Evolutionary conservation across 2,797 vertebrate species (phyloP).

Genomic region (Crypturellus tataupa): DNA sequence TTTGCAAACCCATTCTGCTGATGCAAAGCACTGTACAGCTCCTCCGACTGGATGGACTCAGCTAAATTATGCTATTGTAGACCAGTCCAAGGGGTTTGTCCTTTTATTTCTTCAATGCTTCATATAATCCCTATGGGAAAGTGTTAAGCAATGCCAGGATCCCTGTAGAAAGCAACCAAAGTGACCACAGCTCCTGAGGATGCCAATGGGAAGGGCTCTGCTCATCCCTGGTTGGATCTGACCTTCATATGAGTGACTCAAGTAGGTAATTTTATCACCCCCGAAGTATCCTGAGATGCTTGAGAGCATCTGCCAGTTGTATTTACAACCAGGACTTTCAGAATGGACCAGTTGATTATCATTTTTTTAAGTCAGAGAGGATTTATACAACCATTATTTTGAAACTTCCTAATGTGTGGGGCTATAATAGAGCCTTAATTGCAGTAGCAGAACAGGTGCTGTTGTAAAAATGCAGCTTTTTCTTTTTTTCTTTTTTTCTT

Average conservation of each 20-base stretch:
- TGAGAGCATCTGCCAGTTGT: background rate
- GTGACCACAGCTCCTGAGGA: background rate
- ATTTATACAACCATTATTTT: background rate
- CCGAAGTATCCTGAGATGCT: background rate
- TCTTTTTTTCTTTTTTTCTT: background rate
- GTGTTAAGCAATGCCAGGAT: background rate
- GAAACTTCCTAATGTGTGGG: background rate
- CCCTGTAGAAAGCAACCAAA: background rate
- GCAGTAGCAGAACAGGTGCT: conserved; percentile 12
- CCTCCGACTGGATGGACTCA: background rate
- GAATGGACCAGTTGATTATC: background rate
- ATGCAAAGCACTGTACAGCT: background rate
- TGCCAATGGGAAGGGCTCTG: rapidly evolving
- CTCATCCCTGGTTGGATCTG: rapidly evolving
- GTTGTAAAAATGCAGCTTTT: background rate
- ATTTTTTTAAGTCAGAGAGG: background rate
- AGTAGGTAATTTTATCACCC: background rate
- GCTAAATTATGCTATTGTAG: background rate
- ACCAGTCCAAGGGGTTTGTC: background rate
- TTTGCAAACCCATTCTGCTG: conserved; percentile 11
- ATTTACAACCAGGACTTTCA: background rate
- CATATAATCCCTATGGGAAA: background rate
- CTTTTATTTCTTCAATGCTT: background rate
- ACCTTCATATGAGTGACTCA: rapidly evolving
- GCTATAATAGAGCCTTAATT: conserved; percentile 17